Base-by-base conservation (phyloP, 2,113 vertebrate species). In the Pantherophis guttatus region DNA sequence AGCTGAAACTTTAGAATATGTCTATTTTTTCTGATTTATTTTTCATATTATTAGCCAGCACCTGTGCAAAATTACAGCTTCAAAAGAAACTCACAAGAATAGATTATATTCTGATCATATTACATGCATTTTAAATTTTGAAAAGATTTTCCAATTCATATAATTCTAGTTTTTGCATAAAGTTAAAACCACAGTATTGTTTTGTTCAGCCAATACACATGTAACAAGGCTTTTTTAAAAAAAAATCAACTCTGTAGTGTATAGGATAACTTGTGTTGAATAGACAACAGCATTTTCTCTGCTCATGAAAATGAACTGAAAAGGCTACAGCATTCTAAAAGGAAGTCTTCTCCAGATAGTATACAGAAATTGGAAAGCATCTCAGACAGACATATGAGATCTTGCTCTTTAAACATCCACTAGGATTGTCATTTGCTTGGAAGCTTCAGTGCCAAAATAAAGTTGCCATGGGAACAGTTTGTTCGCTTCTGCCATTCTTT, bases 401-500 rank as follows among this genome's bases (percentile, higher is more conserved):
- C 75, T 93, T 95, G 5, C 33, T 93, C 65, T 94, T 95, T 53
- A 94, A 95, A 93, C 12, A 58, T 92, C 93, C 89, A 94, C 92
- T 87, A 87, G 7, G 21, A n/a, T 87, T 95, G 88, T 93, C 86
- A 91, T 91, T 96, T 97, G 55, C 57, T 89, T 94, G 70, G 92
- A 94, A 95, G 29, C 24, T 87, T 90, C 92, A 93, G 26, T 90
- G 91, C 89, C 95, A 94, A 95, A 96, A 89, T 89, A 89, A 95
- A 92, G 92, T 96, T 96, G 87, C 95, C 93, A 95, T 96, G 95
- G 95, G 93, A 97, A 96, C 94, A 81, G 86, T 54, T 33, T 91
- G 81, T 86, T 33, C 33, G 1, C 57, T 90, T 91, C 59, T 94
- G 81, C 75, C 93, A 53, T 95, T 33, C 57, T 92, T 95, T 94